Evolutionary conservation across 1,140 invertebrate genomes (phyloP).

Genomic region (Zaprionus taronus): DNA sequence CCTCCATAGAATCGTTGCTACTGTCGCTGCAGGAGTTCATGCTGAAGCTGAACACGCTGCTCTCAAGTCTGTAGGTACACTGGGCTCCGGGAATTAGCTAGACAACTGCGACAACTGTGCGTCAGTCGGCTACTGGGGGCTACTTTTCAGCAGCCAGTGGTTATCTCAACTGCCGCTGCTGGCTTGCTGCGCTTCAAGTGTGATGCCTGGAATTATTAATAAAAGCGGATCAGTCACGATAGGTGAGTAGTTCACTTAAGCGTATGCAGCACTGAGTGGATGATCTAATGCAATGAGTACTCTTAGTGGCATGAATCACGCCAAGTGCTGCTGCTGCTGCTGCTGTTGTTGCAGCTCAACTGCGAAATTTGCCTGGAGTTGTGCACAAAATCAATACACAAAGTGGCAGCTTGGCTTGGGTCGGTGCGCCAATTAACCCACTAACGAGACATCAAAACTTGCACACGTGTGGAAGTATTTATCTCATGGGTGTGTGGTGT

Average conservation of each 20-base stretch:
- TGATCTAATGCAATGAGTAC: slow-evolving; percentile 57
- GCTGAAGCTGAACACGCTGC: neutral
- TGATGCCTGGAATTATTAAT: slow-evolving; percentile 18
- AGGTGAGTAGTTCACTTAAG: slow-evolving; percentile 2
- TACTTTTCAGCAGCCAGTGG: slow-evolving; percentile 54
- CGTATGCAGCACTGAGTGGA: slow-evolving; percentile 6
- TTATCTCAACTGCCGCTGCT: slow-evolving; percentile 54
- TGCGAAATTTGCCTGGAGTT: slow-evolving; percentile 19
- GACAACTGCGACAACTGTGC: slow-evolving; percentile 6
- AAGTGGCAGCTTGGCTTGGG: slow-evolving; percentile 8
- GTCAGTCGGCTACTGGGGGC: slow-evolving; percentile 13
- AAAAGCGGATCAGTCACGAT: slow-evolving; percentile 1
- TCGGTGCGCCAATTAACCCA: slow-evolving; percentile 52
- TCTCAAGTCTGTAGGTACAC: neutral
- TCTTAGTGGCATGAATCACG: slow-evolving; percentile 54
- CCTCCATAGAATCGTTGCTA: slow-evolving; percentile 69
- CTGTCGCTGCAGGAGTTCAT: slow-evolving; percentile 74
- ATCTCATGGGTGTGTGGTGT: neutral
- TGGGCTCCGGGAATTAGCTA: neutral
- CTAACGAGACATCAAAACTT: slow-evolving; percentile 29
- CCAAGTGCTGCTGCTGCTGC: slow-evolving; percentile 20
- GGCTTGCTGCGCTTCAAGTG: slow-evolving; percentile 55
- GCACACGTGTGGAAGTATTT: slow-evolving; percentile 18
- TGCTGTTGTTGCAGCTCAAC: slow-evolving; percentile 3
- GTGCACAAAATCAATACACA: slow-evolving; percentile 48